phyloP scores from a whole-genome alignment of 2,113 vertebrate species.

The Chaetodon trifascialis region DNA sequence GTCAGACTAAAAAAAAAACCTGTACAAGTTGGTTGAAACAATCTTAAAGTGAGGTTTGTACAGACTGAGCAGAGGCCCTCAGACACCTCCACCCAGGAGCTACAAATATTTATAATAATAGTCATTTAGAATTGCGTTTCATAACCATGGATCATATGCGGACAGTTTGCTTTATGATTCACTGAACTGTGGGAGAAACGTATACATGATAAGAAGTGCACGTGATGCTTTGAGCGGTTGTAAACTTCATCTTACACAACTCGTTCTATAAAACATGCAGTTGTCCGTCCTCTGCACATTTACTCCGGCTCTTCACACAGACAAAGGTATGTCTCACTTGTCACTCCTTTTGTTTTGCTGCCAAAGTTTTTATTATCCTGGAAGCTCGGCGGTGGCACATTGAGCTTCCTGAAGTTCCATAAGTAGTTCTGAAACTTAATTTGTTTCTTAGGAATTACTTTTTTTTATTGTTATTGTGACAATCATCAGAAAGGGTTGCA shows the following conservation, averaged over 20 bases:
- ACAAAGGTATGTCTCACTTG: slow-evolving; percentile 30
- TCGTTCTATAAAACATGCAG: slow-evolving; percentile 43
- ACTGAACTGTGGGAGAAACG: slow-evolving; percentile 5
- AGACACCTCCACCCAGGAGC: too few relatives aligned
- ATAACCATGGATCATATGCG: background rate
- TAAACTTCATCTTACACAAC: slow-evolving; percentile 64
- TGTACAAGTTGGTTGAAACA: too few relatives aligned
- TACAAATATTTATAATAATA: too few relatives aligned
- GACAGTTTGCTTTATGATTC: slow-evolving; percentile 30
- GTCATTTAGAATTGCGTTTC: background rate
- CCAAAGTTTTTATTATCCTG: slow-evolving; percentile 10
- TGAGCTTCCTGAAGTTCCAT: background rate
- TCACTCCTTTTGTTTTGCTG: background rate
- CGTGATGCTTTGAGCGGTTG: slow-evolving; percentile 28
- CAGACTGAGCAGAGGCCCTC: too few relatives aligned
- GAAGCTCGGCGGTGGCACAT: background rate
- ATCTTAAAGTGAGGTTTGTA: too few relatives aligned
- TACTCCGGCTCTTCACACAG: background rate
- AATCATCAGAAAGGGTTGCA: background rate
- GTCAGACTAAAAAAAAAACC: too few relatives aligned
- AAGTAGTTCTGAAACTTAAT: background rate
- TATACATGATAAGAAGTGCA: slow-evolving; percentile 62
- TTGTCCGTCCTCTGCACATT: background rate
- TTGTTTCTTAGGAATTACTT: background rate
- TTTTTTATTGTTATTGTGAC: background rate